Conservation (phyloP, 2,888 invertebrate genomes). For the Ennomos fuscantarius region DNA sequence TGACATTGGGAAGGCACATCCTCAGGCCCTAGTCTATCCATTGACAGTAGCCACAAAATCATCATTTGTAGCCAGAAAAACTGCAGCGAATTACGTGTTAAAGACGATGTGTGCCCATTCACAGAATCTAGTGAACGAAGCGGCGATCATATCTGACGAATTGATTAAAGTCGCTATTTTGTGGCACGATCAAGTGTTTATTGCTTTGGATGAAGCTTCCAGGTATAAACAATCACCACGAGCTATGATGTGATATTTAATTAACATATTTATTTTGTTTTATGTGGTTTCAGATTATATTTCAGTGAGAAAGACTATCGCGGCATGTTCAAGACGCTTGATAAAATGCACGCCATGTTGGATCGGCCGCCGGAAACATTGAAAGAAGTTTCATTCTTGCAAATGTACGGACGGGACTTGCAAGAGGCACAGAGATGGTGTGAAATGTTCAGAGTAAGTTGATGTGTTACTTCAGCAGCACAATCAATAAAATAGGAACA, state of each 20-base stretch:
- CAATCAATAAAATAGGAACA: too few species aligned
- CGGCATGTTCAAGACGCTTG: constrained; percentile 98
- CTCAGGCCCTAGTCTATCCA: constrained; percentile 98
- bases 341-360: constrained; percentile 97
- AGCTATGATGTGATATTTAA: background rate
- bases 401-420: constrained; percentile 98
- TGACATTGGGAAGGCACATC: constrained; percentile 98
- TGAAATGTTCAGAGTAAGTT: constrained; percentile 89
- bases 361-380: constrained; percentile 97
- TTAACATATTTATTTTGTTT: background rate
- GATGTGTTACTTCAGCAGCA: too few species aligned
- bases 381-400: constrained; percentile 98
- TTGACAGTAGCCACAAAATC: constrained; percentile 98
- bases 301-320: constrained; percentile 98
- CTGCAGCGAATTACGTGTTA: constrained; percentile 96
- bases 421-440: constrained; percentile 98
- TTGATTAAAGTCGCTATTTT: constrained; percentile 98
- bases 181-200: constrained; percentile 97
- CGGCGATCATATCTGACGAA: constrained; percentile 97
- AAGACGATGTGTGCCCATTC: constrained; percentile 98
- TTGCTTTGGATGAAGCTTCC: constrained; percentile 96
- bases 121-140: constrained; percentile 95
- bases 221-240: constrained; percentile 57
- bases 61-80: constrained; percentile 91
- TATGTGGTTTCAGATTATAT: constrained; percentile 87